Base-by-base conservation (phyloP, 1,140 invertebrate species). In the Littorina saxatilis region DNA sequence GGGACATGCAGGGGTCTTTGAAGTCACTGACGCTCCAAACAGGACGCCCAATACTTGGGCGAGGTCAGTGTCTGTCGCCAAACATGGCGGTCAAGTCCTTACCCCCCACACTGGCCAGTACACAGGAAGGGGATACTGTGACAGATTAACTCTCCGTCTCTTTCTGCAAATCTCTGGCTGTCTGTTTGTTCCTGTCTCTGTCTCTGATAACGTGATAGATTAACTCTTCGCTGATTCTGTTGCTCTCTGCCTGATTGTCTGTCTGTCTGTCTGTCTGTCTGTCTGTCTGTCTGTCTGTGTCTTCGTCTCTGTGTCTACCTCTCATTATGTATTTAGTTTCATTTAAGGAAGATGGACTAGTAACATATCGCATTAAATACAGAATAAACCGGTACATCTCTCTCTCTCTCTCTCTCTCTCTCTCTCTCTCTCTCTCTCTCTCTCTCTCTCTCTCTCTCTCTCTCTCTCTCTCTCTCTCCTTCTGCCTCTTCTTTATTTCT, bases 381-480 rank as follows among this genome's bases (percentile, higher is more conserved):
- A 9, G 9, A 20, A 9, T 50, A 11, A 20, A 9, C 47, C 47
- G 47, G 47, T 50, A 2, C 17, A n/a, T 63, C 61, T 63, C 61
- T 63, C 61, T 63, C 61, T 63, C 61, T 63, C 61, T 63, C 61
- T 63, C 61, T 63, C 55, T 58, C 55, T 58, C 23, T 58, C 55
- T 23, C 23, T 58, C 7, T 58, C 23, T 7, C 55, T 23, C 55
- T 58, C 23, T 58, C 55, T 58, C 55, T 58, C 55, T 58, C 55
- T 58, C 55, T 58, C 55, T 58, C 55, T 58, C 55, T 58, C 55
- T 58, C 55, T 58, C 55, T 58, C 55, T 58, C 55, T 58, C 55
- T 58, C 55, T 58, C 52, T 20, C 27, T n/a, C 17, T 58, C 52
- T 4, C 27, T 20, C 5, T 5, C 20, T n/a, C 20, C 20, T n/a